Base-by-base conservation (phyloP, 1,140 invertebrate genomes). In the Belonocnema kinseyi region DNA sequence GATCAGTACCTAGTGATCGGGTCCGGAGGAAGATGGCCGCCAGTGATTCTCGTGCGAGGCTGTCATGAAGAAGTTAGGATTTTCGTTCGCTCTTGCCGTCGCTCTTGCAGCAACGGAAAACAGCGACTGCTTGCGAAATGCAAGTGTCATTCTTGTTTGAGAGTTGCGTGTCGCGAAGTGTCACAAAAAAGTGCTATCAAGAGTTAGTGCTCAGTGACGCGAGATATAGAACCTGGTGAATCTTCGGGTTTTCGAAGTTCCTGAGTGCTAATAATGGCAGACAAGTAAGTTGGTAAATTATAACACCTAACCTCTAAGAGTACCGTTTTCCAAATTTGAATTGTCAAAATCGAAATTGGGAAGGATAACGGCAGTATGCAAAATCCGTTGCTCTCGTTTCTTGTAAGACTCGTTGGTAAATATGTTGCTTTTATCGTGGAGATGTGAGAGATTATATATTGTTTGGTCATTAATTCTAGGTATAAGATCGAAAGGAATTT, bases 21-120 rank as follows among this genome's bases (percentile, higher is more conserved):
- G 61, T 73, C 76, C 71, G 71, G 76, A 84, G 82, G 83, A 87
- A 85, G 83, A 87, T 87, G 85, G 85, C 85, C 77, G 85, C 83
- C 72, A 77, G 26, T 72, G 73, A 80, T 78, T 52, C 77, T 83
- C 40, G 40, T 46, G 40, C 40, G 40, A 46, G 40, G 40, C 82
- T 84, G 83, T 78, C 82, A 79, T 84, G 80, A 85, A 83, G 80
- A 78, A 81, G 77, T 77, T 21, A 40, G 26, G 50, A 73, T 21
- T 53, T 80, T 84, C 80, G 81, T 17, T 85, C 82, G 79, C 75
- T 13, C 46, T 61, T 58, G 17, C 54, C 58, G 5, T 80, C 78
- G 78, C 76, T 78, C 82, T 85, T 76, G 78, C 83, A 84, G 84
- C 85, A 85, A 85, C 85, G 84, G 82, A 82, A 85, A 82, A 66